A percentile compares a stretch with the other conserved stretches of the same genome.
Conservation (phyloP, 2,797 vertebrate genomes). For the Premnoplex brunnescens region DNA sequence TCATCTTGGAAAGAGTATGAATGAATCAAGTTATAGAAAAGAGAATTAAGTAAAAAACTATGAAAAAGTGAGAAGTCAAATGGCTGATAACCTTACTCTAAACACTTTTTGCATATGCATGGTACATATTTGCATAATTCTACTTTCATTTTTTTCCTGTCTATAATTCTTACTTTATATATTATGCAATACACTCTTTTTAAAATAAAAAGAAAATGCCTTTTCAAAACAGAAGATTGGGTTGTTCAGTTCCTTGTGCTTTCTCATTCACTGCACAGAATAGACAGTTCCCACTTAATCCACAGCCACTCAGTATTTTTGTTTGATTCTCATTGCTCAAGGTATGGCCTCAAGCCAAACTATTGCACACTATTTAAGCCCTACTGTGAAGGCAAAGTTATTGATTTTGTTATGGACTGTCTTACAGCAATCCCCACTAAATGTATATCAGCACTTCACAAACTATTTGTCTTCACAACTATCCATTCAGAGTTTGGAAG, state of each 20-base stretch:
- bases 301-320: neutral
- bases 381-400: neutral
- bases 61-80: neutral
- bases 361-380: neutral
- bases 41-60: neutral
- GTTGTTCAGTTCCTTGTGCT: neutral
- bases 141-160: neutral
- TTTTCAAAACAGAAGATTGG: neutral
- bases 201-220: neutral
- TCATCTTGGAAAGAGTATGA: neutral
- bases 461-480: constrained; percentile 16
- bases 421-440: neutral
- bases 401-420: neutral
- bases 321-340: constrained; percentile 22
- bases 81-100: neutral
- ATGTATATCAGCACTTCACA: neutral
- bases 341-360: constrained; percentile 11
- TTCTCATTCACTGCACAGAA: neutral
- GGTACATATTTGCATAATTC: neutral
- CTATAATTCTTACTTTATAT: neutral
- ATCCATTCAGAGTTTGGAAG: neutral
- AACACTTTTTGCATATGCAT: neutral
- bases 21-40: neutral
- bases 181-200: neutral
- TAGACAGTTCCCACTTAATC: neutral